Base-by-base conservation (phyloP, 2,888 invertebrate species). In the Noctua pronuba region DNA sequence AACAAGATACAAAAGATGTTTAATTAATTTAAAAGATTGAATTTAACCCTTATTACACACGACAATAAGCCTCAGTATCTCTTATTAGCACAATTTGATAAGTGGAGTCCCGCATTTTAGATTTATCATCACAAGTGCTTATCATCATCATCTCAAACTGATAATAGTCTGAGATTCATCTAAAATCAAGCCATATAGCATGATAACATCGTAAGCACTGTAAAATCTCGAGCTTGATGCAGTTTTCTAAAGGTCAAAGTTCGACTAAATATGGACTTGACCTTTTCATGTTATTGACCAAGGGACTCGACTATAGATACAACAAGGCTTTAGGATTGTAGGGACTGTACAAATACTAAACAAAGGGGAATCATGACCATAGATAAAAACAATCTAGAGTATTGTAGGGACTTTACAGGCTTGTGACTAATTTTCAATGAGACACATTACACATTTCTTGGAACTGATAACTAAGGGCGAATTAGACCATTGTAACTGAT, bases 1-100 rank as follows among this genome's bases (percentile, higher is more conserved):
- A 91, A 92, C 91, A 91, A 91, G 92, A 91, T 90, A 90, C 87
- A 89, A 91, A 90, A 91, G 90, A 91, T 90, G 90, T 88, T 88
- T 86, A 71, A 64, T 83, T 83, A 60, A 73, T 74, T 69, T 21
- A 60, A 69, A 41, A 80, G 35, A 75, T 49, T 73, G 44, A 72
- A 67, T 71, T 67, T 64, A 64, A 67, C 24, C 64, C 24, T 64
- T 35, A 84, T 46, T 49, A 16, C 73, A 16, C 73, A 84, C 85
- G 83, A 83, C 83, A 83, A 83, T 84, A 84, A 83, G 81, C 75
- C 69, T 83, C 83, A 72, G 65, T 66, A 85, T 75, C 70, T 68
- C 35, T 52, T 70, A 77, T 66, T 73, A 82, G 52, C 64, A 77
- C 72, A 72, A 74, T 68, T 73, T 68, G n/a, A 68, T 64, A 49